Conservation (phyloP, 2,113 vertebrate species). For the Patagioenas fasciata region DNA sequence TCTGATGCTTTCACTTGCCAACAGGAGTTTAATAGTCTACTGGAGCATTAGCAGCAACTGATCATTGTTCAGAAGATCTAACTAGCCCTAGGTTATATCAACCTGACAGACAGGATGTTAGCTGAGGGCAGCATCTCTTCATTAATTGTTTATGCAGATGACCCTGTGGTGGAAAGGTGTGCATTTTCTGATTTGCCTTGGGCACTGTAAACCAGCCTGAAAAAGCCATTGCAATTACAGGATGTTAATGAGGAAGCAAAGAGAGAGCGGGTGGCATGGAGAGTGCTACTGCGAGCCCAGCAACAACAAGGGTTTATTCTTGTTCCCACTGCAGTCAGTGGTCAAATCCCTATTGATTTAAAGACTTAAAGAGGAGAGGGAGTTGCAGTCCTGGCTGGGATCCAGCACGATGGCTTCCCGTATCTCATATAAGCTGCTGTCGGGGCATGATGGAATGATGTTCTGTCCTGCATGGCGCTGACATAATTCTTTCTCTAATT, state of each 20-base stretch:
- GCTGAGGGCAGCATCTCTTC: slow-evolving; percentile 22
- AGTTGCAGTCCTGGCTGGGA: not conserved
- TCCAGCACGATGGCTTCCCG: not conserved
- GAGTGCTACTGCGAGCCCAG: not conserved
- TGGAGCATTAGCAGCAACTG: slow-evolving; percentile 23
- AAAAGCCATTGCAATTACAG: slow-evolving; percentile 6
- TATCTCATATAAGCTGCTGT: not conserved
- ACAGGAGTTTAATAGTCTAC: slow-evolving; percentile 38
- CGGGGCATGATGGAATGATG: not conserved
- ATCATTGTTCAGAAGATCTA: slow-evolving; percentile 17
- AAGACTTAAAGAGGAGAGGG: not conserved
- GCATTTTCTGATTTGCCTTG: slow-evolving; percentile 24
- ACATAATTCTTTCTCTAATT: not conserved
- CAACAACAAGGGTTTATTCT: not conserved
- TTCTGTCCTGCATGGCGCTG: not conserved
- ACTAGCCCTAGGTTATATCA: slow-evolving; percentile 26
- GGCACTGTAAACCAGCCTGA: slow-evolving; percentile 7
- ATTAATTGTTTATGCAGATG: slow-evolving; percentile 41
- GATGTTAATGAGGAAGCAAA: slow-evolving; percentile 23
- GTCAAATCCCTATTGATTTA: not conserved
- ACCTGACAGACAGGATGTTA: slow-evolving; percentile 18
- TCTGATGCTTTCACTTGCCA: slow-evolving; percentile 23
- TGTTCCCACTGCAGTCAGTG: not conserved
- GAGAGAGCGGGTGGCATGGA: not conserved
- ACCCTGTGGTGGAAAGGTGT: slow-evolving; percentile 26